These are phyloP conservation scores for Furcifer pardalis DNA, from an alignment of 2,797 vertebrate species.

Conservation along the genomic window DNA sequence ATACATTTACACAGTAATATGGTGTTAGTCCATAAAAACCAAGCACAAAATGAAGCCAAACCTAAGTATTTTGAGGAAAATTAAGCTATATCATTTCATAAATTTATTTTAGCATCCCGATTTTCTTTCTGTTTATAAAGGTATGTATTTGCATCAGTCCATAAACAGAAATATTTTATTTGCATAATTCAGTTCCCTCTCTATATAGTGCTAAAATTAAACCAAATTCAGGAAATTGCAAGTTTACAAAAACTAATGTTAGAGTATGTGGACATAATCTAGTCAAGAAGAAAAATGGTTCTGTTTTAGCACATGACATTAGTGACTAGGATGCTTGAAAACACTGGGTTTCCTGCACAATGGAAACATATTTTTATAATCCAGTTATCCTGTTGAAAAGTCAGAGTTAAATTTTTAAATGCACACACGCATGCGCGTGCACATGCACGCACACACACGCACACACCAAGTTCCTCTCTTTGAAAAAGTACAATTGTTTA, in stretches of 20 bases:
- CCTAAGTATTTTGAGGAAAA: neutral
- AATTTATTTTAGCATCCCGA: neutral
- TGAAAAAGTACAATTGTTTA: conserved; percentile 3
- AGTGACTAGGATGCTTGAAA: neutral
- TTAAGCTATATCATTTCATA: neutral
- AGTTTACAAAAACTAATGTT: neutral
- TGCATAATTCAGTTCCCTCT: neutral
- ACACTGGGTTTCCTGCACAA: neutral
- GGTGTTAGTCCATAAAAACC: neutral
- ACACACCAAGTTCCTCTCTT: neutral
- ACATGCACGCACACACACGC: too few relatives aligned
- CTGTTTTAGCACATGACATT: neutral
- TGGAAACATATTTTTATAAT: neutral
- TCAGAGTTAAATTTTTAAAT: neutral
- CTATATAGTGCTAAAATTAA: neutral
- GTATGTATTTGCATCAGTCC: neutral
- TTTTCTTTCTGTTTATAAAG: neutral
- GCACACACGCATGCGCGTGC: too few relatives aligned
- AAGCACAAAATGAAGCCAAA: neutral
- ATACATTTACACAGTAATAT: neutral
- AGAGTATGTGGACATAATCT: neutral
- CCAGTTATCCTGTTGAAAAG: neutral
- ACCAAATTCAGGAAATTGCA: neutral
- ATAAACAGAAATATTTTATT: neutral
- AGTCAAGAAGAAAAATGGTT: neutral